These are phyloP conservation scores for Plutella xylostella DNA, from an alignment of 2,888 invertebrate genomes.

Conservation along the genomic window DNA sequence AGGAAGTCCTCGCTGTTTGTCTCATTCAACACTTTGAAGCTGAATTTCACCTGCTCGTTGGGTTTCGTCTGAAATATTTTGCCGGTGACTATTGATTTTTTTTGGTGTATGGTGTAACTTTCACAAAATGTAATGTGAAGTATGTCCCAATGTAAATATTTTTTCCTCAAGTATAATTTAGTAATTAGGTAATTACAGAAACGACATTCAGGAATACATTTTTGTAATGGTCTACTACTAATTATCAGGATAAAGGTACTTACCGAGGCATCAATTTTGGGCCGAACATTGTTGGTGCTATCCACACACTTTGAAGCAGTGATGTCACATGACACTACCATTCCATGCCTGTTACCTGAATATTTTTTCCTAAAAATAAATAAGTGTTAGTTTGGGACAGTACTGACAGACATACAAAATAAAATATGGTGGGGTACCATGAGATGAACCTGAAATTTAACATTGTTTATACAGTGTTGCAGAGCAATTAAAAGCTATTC, in stretches of 20 bases:
- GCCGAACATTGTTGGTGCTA: background rate
- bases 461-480: too few species aligned
- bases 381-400: background rate
- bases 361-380: background rate
- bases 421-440: too few species aligned
- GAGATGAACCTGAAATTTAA: too few species aligned
- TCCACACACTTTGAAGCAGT: background rate
- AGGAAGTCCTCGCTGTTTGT: constrained; percentile 32
- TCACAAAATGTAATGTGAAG: too few species aligned
- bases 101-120: background rate
- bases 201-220: background rate
- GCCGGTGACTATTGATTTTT: background rate
- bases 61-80: constrained; percentile 35
- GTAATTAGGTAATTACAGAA: background rate
- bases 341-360: background rate
- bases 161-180: background rate
- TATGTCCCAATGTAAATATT: constrained; percentile 3
- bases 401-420: too few species aligned
- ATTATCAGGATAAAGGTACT: background rate
- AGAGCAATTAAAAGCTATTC: too few species aligned
- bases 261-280: too few species aligned
- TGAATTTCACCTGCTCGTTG: constrained; percentile 30
- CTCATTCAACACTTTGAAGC: constrained; percentile 35
- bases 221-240: background rate
- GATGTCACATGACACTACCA: background rate